Evolutionary conservation across 2,113 vertebrate species (phyloP), one percentile per base, ranked within the genome.

Genomic region (Zapornia atra): DNA sequence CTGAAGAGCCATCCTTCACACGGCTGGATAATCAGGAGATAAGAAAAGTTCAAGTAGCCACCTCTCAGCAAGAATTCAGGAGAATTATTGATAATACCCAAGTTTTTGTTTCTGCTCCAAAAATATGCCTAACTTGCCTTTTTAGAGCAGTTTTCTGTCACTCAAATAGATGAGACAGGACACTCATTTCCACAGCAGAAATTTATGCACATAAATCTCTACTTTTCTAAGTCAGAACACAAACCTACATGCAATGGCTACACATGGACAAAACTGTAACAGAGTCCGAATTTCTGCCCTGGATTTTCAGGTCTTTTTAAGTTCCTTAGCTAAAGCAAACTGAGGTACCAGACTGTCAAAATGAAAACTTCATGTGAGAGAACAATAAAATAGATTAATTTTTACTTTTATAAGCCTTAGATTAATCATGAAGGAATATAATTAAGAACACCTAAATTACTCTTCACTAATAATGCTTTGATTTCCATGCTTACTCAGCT

Each of bases 391-490:
- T 15, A 90, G 72, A 86, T 53, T 59, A 66, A 78, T 56, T 95
- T 88, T 68, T 56, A 42, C 38, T 75, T 81, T 81, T 94, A 34
- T 78, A 95, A 92, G 1, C 3, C 7, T 0, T 11, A 94, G 68
- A 93, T 96, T 90, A 96, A 92, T 95, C 79, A 83, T 1, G 1
- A 81, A 73, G 61, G 56, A 82, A 79, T 90, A 86, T 54, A 79
- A 91, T 84, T 76, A 94, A 79, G 69, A 83, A 78, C 42, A 88
- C 24, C 33, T 79, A 95, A 94, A 96, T 95, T 88, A 96, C 60
- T 92, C 76, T 88, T 88, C 42, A 64, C 48, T 73, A 93, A 87
- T 80, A 75, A 93, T 20, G 63, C 66, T 61, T 94, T 64, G 34
- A 48, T 86, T 93, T 92, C 64, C 53, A 70, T 19, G 48, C 61